Evolutionary conservation across 2,888 invertebrate species (phyloP).

Genomic region (Netelia inedita): DNA sequence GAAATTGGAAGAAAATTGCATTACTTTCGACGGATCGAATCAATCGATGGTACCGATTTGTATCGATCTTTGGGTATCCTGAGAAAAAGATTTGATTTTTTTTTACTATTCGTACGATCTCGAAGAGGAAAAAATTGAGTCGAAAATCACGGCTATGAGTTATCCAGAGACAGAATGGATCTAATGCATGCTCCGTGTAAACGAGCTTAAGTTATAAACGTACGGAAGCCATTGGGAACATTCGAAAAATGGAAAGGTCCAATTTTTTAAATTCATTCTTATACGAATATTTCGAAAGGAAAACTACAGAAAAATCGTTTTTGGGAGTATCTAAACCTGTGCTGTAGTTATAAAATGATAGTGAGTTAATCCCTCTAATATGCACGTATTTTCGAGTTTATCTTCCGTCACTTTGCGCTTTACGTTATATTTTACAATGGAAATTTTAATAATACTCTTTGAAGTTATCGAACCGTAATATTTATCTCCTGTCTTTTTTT

Average conservation of each 20-base stretch:
- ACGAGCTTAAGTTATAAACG: conserved; percentile 58
- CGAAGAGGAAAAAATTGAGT: background rate
- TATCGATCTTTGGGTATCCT: background rate
- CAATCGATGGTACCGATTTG: background rate
- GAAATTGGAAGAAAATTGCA: background rate
- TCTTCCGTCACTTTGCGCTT: no score
- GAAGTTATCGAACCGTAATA: background rate
- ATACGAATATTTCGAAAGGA: no score
- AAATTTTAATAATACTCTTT: no score
- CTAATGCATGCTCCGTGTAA: conserved; percentile 81
- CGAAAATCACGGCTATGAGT: conserved; percentile 50
- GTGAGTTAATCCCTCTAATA: no score
- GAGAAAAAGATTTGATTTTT: background rate
- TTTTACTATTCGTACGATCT: background rate
- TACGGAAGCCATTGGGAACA: conserved; percentile 14
- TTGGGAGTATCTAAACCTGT: no score
- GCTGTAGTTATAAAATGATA: no score
- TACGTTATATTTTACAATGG: no score
- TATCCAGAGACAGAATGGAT: conserved; percentile 69
- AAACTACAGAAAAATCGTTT: no score
- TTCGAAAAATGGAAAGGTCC: background rate
- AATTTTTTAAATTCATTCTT: background rate
- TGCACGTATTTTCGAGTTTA: no score
- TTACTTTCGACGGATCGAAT: background rate
- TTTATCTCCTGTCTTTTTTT: background rate